Conservation (phyloP, 2,888 invertebrate genomes). For the Vanessa cardui region DNA sequence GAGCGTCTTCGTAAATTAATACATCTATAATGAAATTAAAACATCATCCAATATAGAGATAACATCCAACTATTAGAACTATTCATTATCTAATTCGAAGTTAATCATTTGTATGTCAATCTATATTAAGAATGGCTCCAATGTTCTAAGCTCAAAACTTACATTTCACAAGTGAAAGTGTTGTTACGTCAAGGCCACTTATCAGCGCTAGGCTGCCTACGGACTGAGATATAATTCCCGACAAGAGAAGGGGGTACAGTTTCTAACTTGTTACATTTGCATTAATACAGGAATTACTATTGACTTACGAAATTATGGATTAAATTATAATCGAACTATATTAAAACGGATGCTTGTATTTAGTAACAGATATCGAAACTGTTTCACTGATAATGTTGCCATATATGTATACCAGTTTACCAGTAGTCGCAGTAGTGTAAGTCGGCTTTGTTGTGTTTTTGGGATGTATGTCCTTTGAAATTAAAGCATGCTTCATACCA, state of each 20-base stretch:
- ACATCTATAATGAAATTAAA: no score
- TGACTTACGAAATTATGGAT: not conserved
- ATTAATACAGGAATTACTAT: not conserved
- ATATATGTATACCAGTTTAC: no score
- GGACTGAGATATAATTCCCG: not conserved
- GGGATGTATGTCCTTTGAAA: no score
- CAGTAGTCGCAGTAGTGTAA: no score
- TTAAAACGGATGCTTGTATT: no score
- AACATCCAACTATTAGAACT: no score
- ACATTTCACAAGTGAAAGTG: constrained; percentile 33
- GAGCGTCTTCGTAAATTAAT: no score
- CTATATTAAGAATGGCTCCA: not conserved
- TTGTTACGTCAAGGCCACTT: constrained; percentile 26
- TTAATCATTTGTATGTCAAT: not conserved
- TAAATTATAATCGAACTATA: not conserved
- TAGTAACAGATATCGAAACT: no score
- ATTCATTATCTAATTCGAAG: not conserved
- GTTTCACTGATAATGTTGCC: no score
- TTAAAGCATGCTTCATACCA: no score
- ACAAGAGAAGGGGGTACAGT: not conserved
- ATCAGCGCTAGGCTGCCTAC: constrained; percentile 24
- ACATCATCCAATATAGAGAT: no score
- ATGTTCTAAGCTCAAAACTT: constrained; percentile 10
- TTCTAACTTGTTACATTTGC: not conserved
- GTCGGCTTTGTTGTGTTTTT: no score